Evolutionary conservation across 2,113 vertebrate genomes (phyloP), one percentile per base, ranked within the genome.

Genomic region (Neopipo cinnamomea): DNA sequence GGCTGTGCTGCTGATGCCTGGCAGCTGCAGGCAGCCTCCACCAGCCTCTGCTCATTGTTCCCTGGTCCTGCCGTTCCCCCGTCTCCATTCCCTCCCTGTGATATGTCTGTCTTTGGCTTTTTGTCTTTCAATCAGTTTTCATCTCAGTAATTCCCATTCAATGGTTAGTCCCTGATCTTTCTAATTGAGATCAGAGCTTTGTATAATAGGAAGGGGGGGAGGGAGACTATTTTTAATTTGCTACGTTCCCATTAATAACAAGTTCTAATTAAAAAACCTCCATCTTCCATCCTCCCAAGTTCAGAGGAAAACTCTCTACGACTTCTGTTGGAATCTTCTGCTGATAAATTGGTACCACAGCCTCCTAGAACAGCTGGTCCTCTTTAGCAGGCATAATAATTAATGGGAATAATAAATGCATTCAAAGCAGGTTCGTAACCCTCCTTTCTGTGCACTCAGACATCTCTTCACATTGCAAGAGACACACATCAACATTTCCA

Each of bases 131-230:
- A 85, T 96, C 94, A 95, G 96, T 96, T 97, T 97, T 98, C 92
- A 96, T 98, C 96, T 97, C 97, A 96, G 91, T 97, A 97, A 93
- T 97, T 97, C 95, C 96, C 87, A 94, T 97, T 97, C 97, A 96
- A 91, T 97, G 95, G 94, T 73, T 76, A 97, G 95, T 97, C 96
- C 97, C 98, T 98, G 97, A 98, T 98, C 98, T 97, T 97, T 98
- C 92, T 98, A 98, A 98, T 97, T 98, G 97, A 98, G 98, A 98
- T 98, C 98, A 98, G 97, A 97, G 97, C 95, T 97, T 97, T 92
- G 59, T 98, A 96, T 97, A 98, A 97, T 96, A 91, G 96, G 88
- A 77, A 89, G 78, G 84, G 95, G 96, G 93, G 97, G 59, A 74
- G 92, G 92, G 91, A 91, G 94, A 88, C 98, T 98, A 97, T 94